These are phyloP conservation scores for Hoplostethus mediterraneus DNA, from an alignment of 2,797 vertebrate genomes.

Conservation along the genomic window DNA sequence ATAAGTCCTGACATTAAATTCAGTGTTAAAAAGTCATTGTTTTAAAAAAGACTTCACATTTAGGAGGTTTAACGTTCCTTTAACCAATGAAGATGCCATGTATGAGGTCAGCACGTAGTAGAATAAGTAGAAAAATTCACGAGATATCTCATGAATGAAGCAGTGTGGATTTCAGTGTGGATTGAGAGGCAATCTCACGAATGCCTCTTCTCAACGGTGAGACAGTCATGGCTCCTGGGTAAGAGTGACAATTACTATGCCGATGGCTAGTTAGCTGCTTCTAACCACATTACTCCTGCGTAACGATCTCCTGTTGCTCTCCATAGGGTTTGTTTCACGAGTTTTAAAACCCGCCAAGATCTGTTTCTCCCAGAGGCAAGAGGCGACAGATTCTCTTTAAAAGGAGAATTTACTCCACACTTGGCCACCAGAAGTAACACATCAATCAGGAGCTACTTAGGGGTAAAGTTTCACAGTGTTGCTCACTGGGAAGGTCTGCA, in stretches of 20 bases:
- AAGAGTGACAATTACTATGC: conserved; percentile 33
- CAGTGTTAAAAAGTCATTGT: conserved; percentile 41
- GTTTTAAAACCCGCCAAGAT: conserved; percentile 55
- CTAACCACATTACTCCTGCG: conserved; percentile 46
- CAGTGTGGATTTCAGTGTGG: background rate
- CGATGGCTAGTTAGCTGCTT: conserved; percentile 34
- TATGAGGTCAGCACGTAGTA: conserved; percentile 31
- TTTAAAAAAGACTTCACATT: conserved; percentile 37
- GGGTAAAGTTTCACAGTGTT: conserved; percentile 59
- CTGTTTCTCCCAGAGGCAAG: conserved; percentile 48
- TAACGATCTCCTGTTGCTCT: conserved; percentile 48
- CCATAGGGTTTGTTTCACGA: conserved; percentile 56
- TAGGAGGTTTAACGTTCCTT: conserved; percentile 33
- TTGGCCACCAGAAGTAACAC: conserved; percentile 53
- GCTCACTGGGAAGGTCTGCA: conserved; percentile 1
- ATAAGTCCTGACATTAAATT: conserved; percentile 18
- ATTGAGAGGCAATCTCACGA: no score
- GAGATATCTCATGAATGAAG: no score
- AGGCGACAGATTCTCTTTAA: conserved; percentile 52
- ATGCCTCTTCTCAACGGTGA: conserved; percentile 19
- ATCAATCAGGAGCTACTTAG: conserved; percentile 66
- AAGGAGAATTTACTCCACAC: conserved; percentile 52
- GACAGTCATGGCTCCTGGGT: conserved; percentile 20
- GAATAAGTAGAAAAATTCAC: conserved; percentile 21
- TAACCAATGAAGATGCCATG: conserved; percentile 20